A percentile compares a stretch with the other conserved stretches of the same genome.
phyloP scores from a whole-genome alignment of 2,888 invertebrate genomes.

The Polylopha cassiicola region DNA sequence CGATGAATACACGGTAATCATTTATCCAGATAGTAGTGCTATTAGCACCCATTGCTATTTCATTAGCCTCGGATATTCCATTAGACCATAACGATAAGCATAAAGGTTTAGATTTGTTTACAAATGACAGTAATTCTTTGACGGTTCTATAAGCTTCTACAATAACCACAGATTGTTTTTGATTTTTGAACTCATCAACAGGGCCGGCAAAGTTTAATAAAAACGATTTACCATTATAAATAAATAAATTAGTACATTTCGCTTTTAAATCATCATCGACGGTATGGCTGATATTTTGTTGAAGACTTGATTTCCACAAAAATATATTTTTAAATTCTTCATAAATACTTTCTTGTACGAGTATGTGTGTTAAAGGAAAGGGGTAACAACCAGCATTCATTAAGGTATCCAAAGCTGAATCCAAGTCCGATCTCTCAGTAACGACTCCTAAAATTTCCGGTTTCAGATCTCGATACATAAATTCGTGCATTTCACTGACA shows the following conservation, averaged over 20 bases:
- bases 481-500: neutral
- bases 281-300: neutral
- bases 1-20: conserved; percentile 37
- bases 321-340: conserved; percentile 37
- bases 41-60: conserved; percentile 34
- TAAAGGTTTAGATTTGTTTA: conserved; percentile 26
- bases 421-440: conserved; percentile 12
- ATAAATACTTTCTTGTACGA: conserved; percentile 48
- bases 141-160: conserved; percentile 50
- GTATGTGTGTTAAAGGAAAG: conserved; percentile 41
- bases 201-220: conserved; percentile 31
- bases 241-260: conserved; percentile 24
- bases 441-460: conserved; percentile 12
- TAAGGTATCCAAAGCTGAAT: conserved; percentile 12
- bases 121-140: conserved; percentile 43
- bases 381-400: conserved; percentile 35
- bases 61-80: conserved; percentile 42
- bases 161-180: conserved; percentile 13
- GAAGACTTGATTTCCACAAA: conserved; percentile 34
- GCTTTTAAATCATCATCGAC: neutral
- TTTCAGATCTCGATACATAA: no score
- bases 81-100: conserved; percentile 49
- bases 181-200: neutral
- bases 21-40: conserved; percentile 47
- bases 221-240: conserved; percentile 27